Base-by-base conservation (phyloP, 2,888 invertebrate species). In the Yponomeuta malinellus region DNA sequence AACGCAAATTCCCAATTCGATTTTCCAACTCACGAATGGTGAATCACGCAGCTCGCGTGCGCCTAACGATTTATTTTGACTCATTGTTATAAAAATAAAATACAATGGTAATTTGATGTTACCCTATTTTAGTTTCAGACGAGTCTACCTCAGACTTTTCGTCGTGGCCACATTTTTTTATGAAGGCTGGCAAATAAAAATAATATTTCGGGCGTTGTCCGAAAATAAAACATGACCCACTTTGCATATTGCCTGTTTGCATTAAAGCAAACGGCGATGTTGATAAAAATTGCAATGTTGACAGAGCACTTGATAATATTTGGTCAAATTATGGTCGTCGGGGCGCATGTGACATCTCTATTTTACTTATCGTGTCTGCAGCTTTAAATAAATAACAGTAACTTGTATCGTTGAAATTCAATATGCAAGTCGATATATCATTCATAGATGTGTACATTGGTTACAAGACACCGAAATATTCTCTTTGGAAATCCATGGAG, bases 241-340 rank as follows among this genome's bases (percentile, higher is more conserved):
- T 89, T 72, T 89, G 79, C 74, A 72, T 74, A 77, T 23, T 63
- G 75, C 76, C 81, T 69, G 82, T 82, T 88, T 85, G 85, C 86
- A 82, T 86, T 87, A 88, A 85, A 80, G 83, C 74, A 70, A 73
- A 76, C 78, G 78, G 78, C 77, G 79, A 59, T 59, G 12, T 74
- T 76, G 90, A 90, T 91, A 90, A 90, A 83, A 84, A 87, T 88
- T 76, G 89, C 89, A 79, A 83, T 87, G 82, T 88, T 88, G 82
- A 85, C 84, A 80, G 78, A 85, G 76, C 84, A 86, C 87, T 87
- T 88, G 89, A 91, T 70, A 88, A 89, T 86, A 87, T 91, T 91
- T 85, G 86, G 85, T 82, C 83, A 80, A 83, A 68, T 59, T 52
- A 23, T 83, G 82, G 81, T 78, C 85, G 81, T 84, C 87, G 85